Percentiles rank a stretch among this genome's conserved stretches.
Evolutionary conservation across 2,113 vertebrate species (phyloP).

Genomic region (Polypterus senegalus): DNA sequence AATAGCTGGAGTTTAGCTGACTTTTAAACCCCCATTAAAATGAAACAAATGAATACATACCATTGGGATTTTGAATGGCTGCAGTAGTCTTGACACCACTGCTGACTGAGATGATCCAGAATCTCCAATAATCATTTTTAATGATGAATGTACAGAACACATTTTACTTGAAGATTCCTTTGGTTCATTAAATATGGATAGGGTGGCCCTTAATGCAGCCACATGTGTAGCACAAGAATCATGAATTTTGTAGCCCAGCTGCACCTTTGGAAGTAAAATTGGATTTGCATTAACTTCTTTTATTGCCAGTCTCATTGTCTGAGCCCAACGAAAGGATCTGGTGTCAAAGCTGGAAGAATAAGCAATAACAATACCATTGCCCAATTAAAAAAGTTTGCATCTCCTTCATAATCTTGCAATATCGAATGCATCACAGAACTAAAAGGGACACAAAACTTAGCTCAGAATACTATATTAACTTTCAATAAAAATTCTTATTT

Average conservation of each 20-base stretch:
- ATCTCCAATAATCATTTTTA: constrained; percentile 46
- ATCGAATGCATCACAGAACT: too few species aligned
- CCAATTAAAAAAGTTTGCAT: too few species aligned
- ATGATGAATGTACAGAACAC: constrained; percentile 30
- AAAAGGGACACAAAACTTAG: too few species aligned
- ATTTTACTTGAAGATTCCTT: constrained; percentile 20
- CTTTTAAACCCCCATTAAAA: neutral
- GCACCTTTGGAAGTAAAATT: constrained; percentile 37
- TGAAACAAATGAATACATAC: constrained; percentile 19
- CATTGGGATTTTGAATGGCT: constrained; percentile 51
- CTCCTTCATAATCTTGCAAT: too few species aligned
- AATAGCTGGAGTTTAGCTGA: neutral
- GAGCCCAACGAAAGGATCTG: constrained; percentile 50
- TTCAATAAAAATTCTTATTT: too few species aligned
- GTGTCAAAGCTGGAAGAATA: constrained; percentile 42
- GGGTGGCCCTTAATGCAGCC: constrained; percentile 40
- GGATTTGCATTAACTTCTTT: constrained; percentile 47
- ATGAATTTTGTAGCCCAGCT: constrained; percentile 50
- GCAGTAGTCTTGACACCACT: constrained; percentile 48
- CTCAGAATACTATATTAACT: too few species aligned
- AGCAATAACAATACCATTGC: neutral
- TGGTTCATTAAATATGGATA: constrained; percentile 38
- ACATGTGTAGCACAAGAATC: constrained; percentile 53
- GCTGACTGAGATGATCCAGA: constrained; percentile 52
- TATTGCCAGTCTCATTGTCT: constrained; percentile 48